Base-by-base conservation (phyloP, 2,113 vertebrate species). In the Chionis minor region DNA sequence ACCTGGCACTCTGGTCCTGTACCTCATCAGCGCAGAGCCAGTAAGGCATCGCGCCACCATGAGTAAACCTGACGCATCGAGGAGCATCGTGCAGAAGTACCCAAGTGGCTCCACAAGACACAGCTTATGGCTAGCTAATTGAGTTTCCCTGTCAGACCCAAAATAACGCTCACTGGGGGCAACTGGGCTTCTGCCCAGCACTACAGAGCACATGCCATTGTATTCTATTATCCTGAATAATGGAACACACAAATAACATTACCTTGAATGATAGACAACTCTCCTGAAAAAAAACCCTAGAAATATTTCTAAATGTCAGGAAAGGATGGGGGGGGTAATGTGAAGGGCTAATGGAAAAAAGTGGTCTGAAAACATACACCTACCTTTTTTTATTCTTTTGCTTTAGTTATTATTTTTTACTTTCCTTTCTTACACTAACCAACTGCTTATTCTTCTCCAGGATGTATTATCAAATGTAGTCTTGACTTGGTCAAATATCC, bases 21-120 rank as follows among this genome's bases (percentile, higher is more conserved):
- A 58, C 19, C 23, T 33, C 32, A 12, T 9, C 9, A 61, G 20
- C 0, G 4, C 47, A 80, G 42, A 83, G 28, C 24, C 28, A 20
- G 14, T 4, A 4, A 33, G 30, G 6, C 23, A 38, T 54, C 0
- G 0, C 18, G 16, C 16, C 23, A 51, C 47, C 1, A 0, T 26
- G 35, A 58, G 44, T 42, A 86, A 49, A 66, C 6, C 65, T 28
- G 52, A 35, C 66, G 33, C 22, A 44, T 38, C 0, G 17, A 59
- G n/a, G 11, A 73, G 3, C 1, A 1, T 3, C 4, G 10, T 3
- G 8, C 38, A 72, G 27, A 86, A 72, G 14, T 19, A 54, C 21
- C 24, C 38, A 55, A 65, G 24, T 30, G 45, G 32, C 16, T 75
- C 61, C 61, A 51, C 32, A 56, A 79, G 27, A 52, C 16, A 30